Percentiles rank a stretch among this genome's conserved stretches.
phyloP scores from a whole-genome alignment of 1,140 invertebrate genomes.

The Cepaea nemoralis region DNA sequence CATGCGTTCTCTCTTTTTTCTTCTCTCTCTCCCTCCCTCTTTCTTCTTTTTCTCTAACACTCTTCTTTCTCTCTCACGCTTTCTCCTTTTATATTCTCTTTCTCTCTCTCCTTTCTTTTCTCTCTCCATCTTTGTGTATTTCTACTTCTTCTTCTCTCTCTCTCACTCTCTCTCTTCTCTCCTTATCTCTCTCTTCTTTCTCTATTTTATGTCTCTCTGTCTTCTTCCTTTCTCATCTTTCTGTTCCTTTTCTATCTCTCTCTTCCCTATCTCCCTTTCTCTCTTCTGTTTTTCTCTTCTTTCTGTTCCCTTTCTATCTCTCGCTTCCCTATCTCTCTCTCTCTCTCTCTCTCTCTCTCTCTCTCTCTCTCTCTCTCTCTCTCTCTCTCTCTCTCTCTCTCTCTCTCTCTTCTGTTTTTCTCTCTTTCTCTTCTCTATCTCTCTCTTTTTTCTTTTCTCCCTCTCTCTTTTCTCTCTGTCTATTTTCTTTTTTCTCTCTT shows the following conservation, averaged over 20 bases:
- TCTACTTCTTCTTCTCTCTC: neutral
- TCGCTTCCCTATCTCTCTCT: neutral
- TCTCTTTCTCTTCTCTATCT: neutral
- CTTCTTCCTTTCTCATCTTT: too few relatives aligned
- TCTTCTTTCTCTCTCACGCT: neutral
- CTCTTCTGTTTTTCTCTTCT: too few relatives aligned
- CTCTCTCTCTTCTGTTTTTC: neutral
- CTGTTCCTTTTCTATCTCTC: too few relatives aligned
- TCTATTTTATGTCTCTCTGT: neutral
- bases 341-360: neutral
- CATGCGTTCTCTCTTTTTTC: neutral
- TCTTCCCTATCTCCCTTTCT: too few relatives aligned
- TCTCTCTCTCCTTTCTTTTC: neutral
- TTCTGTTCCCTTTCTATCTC: too few relatives aligned
- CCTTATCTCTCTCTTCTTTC: neutral
- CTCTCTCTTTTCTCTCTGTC: too few relatives aligned
- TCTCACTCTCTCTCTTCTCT: neutral
- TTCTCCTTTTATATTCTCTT: neutral
- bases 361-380: neutral
- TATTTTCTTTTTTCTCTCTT: too few relatives aligned
- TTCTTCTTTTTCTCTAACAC: neutral
- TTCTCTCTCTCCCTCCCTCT: conserved; percentile 6
- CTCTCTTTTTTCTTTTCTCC: too few relatives aligned
- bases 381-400: neutral
- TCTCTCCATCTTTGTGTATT: neutral